Base-by-base conservation (phyloP, 2,113 vertebrate genomes). In the Rhea americana region DNA sequence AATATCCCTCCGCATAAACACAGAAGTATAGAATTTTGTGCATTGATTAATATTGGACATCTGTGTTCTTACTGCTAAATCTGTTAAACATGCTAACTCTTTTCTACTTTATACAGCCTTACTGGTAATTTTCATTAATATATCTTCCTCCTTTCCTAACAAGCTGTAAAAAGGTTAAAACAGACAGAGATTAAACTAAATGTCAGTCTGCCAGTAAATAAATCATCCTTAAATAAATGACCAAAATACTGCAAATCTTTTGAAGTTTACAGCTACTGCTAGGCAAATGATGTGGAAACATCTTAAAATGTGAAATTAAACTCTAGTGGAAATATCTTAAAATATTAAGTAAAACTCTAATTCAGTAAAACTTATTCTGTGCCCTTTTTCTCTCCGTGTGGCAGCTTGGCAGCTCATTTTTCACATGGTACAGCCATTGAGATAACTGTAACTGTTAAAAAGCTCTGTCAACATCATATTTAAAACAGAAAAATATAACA, bases 371-470 rank as follows among this genome's bases (percentile, higher is more conserved):
- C 26, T 58, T 48, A 62, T 85, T 94, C 53, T 75, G 6, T 2
- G 4, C 28, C 63, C 19, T 76, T 19, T 89, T 45, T 76, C 13
- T 87, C 39, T 90, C 35, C 11, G 39, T 28, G 12, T 82, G 74
- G 61, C 59, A 92, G 73, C 25, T 90, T 89, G 82, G 56, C 59
- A 93, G 74, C 24, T 90, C 80, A 93, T 90, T 96, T 94, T 90
- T 95, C 78, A 56, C 41, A 18, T 5, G 6, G 9, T 78, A 72
- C 13, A 74, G 41, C 56, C 8, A 47, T 17, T 70, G 2, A 85
- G 47, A 51, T 75, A 87, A 55, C 89, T 70, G 10, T 12, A 90
- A 19, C 25, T 87, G n/a, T 82, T 89, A 79, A 85, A 80, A 76
- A 85, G 2, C 21, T 72, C 5, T 51, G 56, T 66, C 18, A 89